Conservation (phyloP, 2,113 vertebrate species). For the Anser cygnoides region DNA sequence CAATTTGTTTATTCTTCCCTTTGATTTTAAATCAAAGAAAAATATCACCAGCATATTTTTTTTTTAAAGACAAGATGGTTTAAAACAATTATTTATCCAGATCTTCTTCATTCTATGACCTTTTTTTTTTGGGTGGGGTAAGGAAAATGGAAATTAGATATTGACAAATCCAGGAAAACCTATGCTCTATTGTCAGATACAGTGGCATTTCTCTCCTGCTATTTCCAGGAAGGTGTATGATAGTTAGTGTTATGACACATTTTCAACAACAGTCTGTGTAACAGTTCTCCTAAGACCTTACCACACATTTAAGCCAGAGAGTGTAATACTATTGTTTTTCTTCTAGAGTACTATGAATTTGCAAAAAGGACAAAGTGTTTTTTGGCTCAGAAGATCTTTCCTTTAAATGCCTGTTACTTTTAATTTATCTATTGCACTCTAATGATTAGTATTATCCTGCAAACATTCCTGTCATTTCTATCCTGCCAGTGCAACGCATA, state of each 20-base stretch:
- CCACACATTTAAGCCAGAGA: neutral
- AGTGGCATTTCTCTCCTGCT: neutral
- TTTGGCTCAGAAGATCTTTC: neutral
- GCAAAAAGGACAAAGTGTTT: neutral
- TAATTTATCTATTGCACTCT: neutral
- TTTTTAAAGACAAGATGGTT: neutral
- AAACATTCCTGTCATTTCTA: neutral
- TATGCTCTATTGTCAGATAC: neutral
- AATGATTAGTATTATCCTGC: neutral
- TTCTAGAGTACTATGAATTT: too few relatives aligned
- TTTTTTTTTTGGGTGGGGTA: neutral
- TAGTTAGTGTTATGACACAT: fast-evolving
- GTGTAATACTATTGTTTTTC: neutral
- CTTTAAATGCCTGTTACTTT: neutral
- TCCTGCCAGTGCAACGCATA: neutral
- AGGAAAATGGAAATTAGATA: neutral
- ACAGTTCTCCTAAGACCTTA: neutral
- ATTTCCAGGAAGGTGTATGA: neutral
- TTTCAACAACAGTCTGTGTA: neutral
- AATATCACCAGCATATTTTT: neutral
- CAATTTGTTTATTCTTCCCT: neutral
- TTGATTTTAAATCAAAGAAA: neutral
- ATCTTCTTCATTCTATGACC: neutral
- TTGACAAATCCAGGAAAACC: neutral
- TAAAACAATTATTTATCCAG: neutral